Conservation (phyloP, 2,797 vertebrate genomes). For the Danio albolineatus region DNA sequence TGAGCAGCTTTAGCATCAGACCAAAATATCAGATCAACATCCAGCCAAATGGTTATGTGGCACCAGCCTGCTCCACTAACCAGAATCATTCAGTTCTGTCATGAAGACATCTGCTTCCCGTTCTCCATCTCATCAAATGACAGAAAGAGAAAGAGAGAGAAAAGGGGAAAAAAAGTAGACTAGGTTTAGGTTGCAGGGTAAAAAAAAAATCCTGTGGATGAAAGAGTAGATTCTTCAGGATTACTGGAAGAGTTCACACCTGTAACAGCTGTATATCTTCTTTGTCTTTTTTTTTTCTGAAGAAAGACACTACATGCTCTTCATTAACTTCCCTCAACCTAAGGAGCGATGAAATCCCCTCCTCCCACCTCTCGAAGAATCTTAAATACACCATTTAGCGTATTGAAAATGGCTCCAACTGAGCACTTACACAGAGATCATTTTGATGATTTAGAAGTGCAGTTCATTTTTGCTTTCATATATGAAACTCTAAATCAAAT, state of each 20-base stretch:
- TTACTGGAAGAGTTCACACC: constrained; percentile 22
- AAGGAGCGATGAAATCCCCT: not conserved
- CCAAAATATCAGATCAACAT: constrained; percentile 14
- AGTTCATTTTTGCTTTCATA: constrained; percentile 21
- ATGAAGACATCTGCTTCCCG: constrained; percentile 8
- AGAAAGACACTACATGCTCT: constrained; percentile 13
- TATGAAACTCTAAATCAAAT: constrained; percentile 24
- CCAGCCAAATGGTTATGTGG: constrained; percentile 18
- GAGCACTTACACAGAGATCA: constrained; percentile 9
- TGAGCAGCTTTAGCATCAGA: not conserved
- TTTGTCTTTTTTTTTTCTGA: not conserved
- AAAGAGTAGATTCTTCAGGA: constrained; percentile 21
- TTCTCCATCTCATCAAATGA: constrained; percentile 24
- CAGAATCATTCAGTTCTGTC: constrained; percentile 12
- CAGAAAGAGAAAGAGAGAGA: constrained; percentile 2
- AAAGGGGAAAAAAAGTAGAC: not conserved
- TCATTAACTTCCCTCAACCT: not conserved
- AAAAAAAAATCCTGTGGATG: constrained; percentile 26
- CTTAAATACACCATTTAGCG: constrained; percentile 40
- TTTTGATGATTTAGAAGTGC: constrained; percentile 26
- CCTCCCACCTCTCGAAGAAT: constrained; percentile 20
- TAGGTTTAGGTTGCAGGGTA: not conserved
- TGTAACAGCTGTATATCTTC: constrained; percentile 12
- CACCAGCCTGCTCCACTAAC: constrained; percentile 5
- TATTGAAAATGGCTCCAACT: constrained; percentile 11